Conservation (phyloP, 2,113 vertebrate species). For the Crocuta crocuta region DNA sequence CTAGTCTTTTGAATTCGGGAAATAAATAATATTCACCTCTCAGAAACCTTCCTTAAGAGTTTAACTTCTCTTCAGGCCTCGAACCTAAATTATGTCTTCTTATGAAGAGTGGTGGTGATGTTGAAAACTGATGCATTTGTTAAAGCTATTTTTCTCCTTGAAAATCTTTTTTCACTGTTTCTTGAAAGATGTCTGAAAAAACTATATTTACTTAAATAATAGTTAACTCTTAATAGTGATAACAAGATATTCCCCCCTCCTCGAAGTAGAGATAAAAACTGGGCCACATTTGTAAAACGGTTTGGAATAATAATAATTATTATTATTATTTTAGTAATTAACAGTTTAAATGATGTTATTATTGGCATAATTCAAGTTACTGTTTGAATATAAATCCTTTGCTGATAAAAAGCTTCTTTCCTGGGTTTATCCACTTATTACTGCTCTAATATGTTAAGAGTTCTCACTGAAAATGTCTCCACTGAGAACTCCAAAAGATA, state of each 20-base stretch:
- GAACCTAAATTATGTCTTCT: not conserved
- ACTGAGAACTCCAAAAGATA: slow-evolving; percentile 19
- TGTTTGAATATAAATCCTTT: slow-evolving; percentile 9
- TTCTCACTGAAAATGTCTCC: slow-evolving; percentile 7
- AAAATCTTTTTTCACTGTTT: not conserved
- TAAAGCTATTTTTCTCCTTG: not conserved
- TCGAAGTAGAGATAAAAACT: not conserved
- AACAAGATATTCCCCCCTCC: not conserved
- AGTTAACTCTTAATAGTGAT: slow-evolving; percentile 5
- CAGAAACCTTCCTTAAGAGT: not conserved
- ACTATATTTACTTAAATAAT: not conserved
- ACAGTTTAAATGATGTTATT: slow-evolving; percentile 1
- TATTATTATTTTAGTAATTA: not conserved
- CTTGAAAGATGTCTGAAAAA: not conserved
- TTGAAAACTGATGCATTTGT: not conserved
- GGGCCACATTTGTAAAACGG: not conserved
- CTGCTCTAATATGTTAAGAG: not conserved
- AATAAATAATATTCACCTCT: not conserved
- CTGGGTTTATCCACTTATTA: not conserved
- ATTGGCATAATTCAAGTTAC: slow-evolving; percentile 5
- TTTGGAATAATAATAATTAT: not conserved
- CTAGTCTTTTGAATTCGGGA: slow-evolving; percentile 1
- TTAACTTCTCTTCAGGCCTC: not conserved
- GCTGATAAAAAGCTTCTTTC: slow-evolving; percentile 44
- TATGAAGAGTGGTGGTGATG: not conserved